A percentile compares a stretch with the other conserved stretches of the same genome.
phyloP scores from a whole-genome alignment of 1,140 invertebrate genomes.

The Caenorhabditis remanei region DNA sequence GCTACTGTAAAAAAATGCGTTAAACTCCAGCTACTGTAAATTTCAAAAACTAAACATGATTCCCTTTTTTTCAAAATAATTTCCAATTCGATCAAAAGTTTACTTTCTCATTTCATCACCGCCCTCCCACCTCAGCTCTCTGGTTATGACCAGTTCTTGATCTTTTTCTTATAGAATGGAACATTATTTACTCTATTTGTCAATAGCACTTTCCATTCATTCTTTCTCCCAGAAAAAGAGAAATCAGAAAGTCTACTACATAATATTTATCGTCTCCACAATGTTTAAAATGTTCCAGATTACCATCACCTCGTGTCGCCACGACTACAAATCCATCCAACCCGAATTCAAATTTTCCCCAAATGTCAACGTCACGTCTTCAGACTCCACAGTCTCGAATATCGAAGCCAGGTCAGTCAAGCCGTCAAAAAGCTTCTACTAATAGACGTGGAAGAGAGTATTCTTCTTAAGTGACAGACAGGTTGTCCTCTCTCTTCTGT shows the following conservation, averaged over 20 bases:
- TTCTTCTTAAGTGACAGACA: slow-evolving; percentile 27
- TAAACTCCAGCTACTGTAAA: too few relatives aligned
- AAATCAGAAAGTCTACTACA: not conserved
- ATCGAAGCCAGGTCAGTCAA: slow-evolving; percentile 26
- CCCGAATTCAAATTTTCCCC: not conserved
- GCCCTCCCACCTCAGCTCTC: too few relatives aligned
- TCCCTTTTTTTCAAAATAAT: too few relatives aligned
- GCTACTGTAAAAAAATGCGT: too few relatives aligned
- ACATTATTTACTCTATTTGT: slow-evolving; percentile 16
- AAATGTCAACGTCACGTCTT: slow-evolving; percentile 45
- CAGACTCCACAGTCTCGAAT: slow-evolving; percentile 42
- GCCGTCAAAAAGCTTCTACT: not conserved
- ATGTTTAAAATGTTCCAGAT: not conserved
- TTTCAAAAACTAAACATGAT: too few relatives aligned
- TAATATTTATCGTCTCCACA: not conserved
- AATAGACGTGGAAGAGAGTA: slow-evolving; percentile 19
- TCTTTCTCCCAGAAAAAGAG: not conserved
- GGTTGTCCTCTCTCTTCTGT: slow-evolving; percentile 18
- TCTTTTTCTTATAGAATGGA: not conserved
- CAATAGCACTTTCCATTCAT: not conserved
- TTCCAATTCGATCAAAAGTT: too few relatives aligned
- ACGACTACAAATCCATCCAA: not conserved
- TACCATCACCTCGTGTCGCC: slow-evolving; percentile 35
- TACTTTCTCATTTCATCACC: too few relatives aligned
- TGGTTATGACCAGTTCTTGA: not conserved